phyloP scores from a whole-genome alignment of 2,888 invertebrate species.

The Reticulitermes lucifugus region DNA sequence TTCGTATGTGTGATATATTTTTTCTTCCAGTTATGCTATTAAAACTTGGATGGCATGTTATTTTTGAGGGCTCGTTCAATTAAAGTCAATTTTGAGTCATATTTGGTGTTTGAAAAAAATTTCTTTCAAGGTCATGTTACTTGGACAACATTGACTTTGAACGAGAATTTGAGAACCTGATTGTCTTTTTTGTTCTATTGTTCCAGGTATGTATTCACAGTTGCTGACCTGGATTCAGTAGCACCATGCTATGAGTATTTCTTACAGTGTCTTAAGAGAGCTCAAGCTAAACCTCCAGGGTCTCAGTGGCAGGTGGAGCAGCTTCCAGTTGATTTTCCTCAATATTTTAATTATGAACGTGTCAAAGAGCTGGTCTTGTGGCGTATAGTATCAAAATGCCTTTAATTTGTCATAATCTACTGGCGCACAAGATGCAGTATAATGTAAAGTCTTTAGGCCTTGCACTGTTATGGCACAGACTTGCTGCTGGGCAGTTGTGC shows the following conservation, averaged over 20 bases:
- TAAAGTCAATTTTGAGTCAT: too few species aligned
- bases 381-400: slow-evolving; percentile 65
- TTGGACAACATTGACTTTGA: too few species aligned
- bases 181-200: neutral
- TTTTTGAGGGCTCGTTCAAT: too few species aligned
- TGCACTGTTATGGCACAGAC: neutral
- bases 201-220: slow-evolving; percentile 81
- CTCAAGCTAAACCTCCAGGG: slow-evolving; percentile 63
- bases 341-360: slow-evolving; percentile 85
- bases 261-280: slow-evolving; percentile 70
- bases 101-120: too few species aligned
- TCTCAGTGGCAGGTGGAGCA: slow-evolving; percentile 71
- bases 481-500: neutral
- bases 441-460: neutral
- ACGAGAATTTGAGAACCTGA: too few species aligned
- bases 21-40: too few species aligned
- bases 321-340: slow-evolving; percentile 78
- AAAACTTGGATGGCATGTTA: too few species aligned
- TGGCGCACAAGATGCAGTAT: neutral
- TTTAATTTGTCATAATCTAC: neutral
- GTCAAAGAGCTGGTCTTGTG: slow-evolving; percentile 82
- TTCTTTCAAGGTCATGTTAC: too few species aligned
- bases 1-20: too few species aligned
- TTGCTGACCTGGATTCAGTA: slow-evolving; percentile 82
- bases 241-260: slow-evolving; percentile 92